Percentiles rank a stretch among this genome's conserved stretches.
phyloP scores from a whole-genome alignment of 2,888 invertebrate genomes.

The Atrina japonica region DNA sequence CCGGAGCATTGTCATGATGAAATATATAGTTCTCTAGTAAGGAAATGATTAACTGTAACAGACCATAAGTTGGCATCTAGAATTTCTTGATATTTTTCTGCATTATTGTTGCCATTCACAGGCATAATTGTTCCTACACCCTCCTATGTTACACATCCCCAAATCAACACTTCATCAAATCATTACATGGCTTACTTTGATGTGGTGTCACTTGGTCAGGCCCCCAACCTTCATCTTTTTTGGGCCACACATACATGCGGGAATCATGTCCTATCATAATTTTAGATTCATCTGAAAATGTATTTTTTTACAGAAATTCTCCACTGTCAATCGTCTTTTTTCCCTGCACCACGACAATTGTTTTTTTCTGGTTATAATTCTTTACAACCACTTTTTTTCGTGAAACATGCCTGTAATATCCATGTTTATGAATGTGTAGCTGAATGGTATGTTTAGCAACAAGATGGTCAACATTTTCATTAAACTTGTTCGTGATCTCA shows the following conservation, averaged over 20 bases:
- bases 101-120: slow-evolving; percentile 13
- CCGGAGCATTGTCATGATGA: slow-evolving; percentile 8
- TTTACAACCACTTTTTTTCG: slow-evolving; percentile 1
- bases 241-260: not conserved
- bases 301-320: not conserved
- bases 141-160: slow-evolving; percentile 1
- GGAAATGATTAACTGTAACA: too few species aligned
- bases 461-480: too few species aligned
- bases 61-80: too few species aligned
- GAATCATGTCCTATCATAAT: slow-evolving; percentile 4
- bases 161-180: not conserved
- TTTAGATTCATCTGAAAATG: not conserved
- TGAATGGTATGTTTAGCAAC: slow-evolving; percentile 17
- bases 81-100: too few species aligned
- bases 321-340: slow-evolving; percentile 7
- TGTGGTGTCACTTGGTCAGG: not conserved
- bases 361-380: not conserved
- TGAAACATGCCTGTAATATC: slow-evolving; percentile 1
- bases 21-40: too few species aligned
- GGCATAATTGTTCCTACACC: slow-evolving; percentile 5
- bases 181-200: too few species aligned
- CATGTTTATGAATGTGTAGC: slow-evolving; percentile 11
- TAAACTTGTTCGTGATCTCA: slow-evolving; percentile 9
- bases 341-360: slow-evolving; percentile 5
- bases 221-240: not conserved